Base-by-base conservation (phyloP, 2,113 vertebrate species). In the Cyanoliseus patagonus region DNA sequence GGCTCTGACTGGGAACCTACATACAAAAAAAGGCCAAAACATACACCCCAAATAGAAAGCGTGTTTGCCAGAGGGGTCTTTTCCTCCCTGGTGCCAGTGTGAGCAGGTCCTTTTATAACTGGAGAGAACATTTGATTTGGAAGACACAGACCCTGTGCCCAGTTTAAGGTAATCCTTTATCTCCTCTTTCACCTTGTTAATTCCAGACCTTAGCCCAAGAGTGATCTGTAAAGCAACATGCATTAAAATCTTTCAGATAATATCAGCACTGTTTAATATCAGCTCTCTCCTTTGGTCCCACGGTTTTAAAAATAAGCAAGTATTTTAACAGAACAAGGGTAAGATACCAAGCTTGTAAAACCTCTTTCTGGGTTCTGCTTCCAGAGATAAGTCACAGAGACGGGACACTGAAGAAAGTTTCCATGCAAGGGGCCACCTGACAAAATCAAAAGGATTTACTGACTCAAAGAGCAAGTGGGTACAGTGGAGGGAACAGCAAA, bases 331-430 rank as follows among this genome's bases (percentile, higher is more conserved):
- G 94, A 95, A 72, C n/a, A 94, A 88, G 85, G 13, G 39, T 83
- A 91, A 93, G 84, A 86, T 68, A 77, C 49, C 31, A 46, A 90
- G 91, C 92, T 94, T 95, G 64, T 97, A 97, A 97, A 96, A 95
- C 13, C 42, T 95, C 90, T 69, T 87, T 94, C 86, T 94, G 49
- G 68, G 73, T 91, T 69, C 52, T 75, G 25, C 74, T 94, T 94
- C 67, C 80, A 95, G 80, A 91, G 88, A 97, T 79, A 95, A 91
- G 51, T 66, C 70, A 62, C 2, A 35, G 68, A 74, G 83, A 62
- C 66, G 44, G 57, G 59, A 88, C 73, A 70, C 51, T 46, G 20
- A 49, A 93, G 46, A 84, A 88, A 92, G 33, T 67, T 95, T 70
- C 83, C 68, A 86, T 61, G 23, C 44, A 74, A 90, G 76, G 72